Base-by-base conservation (phyloP, 2,113 vertebrate species). In the Anseranas semipalmata region DNA sequence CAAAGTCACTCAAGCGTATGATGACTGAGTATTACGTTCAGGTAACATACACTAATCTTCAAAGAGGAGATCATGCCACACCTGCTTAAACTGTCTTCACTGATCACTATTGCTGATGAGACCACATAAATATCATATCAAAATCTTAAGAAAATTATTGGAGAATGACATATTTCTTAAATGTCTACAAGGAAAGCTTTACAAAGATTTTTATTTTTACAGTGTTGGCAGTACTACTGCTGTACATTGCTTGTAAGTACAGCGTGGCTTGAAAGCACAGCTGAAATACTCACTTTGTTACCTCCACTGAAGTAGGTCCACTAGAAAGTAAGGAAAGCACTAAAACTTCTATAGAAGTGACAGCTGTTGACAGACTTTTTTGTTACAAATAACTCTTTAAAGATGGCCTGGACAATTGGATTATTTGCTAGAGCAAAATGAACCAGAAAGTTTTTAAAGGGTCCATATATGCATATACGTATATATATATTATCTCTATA, bases 21-120 rank as follows among this genome's bases (percentile, higher is more conserved):
- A 46, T 0, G 8, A 8, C 9, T 20, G 28, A 56, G 21, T 21
- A 28, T 65, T 39, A 28, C 22, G 7, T 3, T 6, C 0, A 0
- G 66, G 30, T 11, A 25, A 39, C 7, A 10, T 8, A 5, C 3
- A 48, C 21, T 30, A 9, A 30, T 8, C 39, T 50, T 27, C 48
- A 77, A 68, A 30, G 41, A 77, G 58, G 41, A 77, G 58, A 79
- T 60, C 45, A 33, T 10, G 25, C 15, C 35, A 33, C 19, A 41
- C 74, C 45, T 11, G 17, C 35, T 68, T 58, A 25, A 73, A 30
- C 4, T 22, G 7, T 15, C 53, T 43, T 71, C 39, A 19, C 17
- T 10, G 32, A 65, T 53, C 53, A 27, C 6, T 68, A 3, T 27
- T 76, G 50, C 63, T 83, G 24, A 70, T 39, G 8, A 79, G 71